Conservation (phyloP, 1,140 invertebrate genomes). For the Ceratina australensis region DNA sequence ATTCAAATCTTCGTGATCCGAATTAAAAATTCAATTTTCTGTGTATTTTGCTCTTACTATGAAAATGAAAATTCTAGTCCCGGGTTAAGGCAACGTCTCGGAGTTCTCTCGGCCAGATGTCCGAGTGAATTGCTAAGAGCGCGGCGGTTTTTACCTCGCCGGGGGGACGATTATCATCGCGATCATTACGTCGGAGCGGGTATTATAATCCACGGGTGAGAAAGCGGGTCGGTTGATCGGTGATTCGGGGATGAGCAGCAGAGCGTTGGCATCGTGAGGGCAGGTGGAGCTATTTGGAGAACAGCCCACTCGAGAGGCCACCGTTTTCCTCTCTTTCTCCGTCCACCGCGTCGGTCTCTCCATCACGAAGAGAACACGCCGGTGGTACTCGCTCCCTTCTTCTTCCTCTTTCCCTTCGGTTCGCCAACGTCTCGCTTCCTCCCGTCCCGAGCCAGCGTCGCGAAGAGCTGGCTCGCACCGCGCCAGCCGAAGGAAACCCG, state of each 20-base stretch:
- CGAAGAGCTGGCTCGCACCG: not conserved
- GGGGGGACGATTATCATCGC: constrained; percentile 33
- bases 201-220: constrained; percentile 42
- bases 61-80: no score
- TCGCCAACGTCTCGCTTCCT: not conserved
- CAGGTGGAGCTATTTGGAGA: constrained; percentile 78
- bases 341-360: constrained; percentile 27
- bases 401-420: constrained; percentile 23
- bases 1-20: no score
- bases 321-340: constrained; percentile 47
- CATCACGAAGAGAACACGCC: not conserved
- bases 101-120: constrained; percentile 49
- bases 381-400: constrained; percentile 5
- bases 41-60: no score
- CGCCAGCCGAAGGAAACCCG: constrained; percentile 8
- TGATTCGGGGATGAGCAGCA: constrained; percentile 55
- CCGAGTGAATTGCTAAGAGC: not conserved
- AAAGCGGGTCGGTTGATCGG: constrained; percentile 43
- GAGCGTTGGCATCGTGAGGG: constrained; percentile 63
- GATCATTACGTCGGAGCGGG: constrained; percentile 40
- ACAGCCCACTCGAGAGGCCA: constrained; percentile 73
- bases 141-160: constrained; percentile 5
- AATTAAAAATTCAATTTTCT: no score
- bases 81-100: not conserved
- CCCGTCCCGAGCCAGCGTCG: not conserved